Conservation (phyloP, 1,140 invertebrate species). For the Magallana angulata region DNA sequence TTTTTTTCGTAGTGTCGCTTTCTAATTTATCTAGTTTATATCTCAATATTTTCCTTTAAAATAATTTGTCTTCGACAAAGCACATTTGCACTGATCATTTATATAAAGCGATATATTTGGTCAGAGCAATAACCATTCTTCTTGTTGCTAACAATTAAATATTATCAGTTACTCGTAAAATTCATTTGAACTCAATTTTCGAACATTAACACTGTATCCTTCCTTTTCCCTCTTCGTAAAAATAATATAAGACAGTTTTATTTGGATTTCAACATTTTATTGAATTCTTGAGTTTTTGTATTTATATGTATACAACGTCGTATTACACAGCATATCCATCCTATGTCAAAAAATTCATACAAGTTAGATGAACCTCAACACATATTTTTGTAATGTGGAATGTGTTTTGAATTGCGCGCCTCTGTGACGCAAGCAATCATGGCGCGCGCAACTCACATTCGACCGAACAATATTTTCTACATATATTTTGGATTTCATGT, state of each 20-base stretch:
- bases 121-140: too few species aligned
- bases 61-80: too few species aligned
- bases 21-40: too few species aligned
- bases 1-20: too few species aligned
- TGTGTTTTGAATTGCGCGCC: conserved; percentile 20
- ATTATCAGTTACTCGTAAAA: too few species aligned
- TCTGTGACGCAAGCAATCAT: neutral
- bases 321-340: conserved; percentile 33
- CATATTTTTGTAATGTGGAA: conserved; percentile 19
- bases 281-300: conserved; percentile 34
- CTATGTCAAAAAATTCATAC: conserved; percentile 24
- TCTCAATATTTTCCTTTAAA: too few species aligned
- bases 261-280: conserved; percentile 37
- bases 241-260: neutral
- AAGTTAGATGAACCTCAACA: conserved; percentile 31
- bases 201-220: too few species aligned
- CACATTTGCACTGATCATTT: too few species aligned
- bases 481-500: conserved; percentile 48
- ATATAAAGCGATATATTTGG: too few species aligned
- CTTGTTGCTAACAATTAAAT: too few species aligned
- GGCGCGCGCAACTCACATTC: conserved; percentile 9
- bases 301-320: conserved; percentile 34
- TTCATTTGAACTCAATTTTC: too few species aligned
- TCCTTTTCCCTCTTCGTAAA: too few species aligned
- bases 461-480: conserved; percentile 17